Evolutionary conservation across 2,113 vertebrate species (phyloP).

Genomic region (Neotragus pygmaeus): DNA sequence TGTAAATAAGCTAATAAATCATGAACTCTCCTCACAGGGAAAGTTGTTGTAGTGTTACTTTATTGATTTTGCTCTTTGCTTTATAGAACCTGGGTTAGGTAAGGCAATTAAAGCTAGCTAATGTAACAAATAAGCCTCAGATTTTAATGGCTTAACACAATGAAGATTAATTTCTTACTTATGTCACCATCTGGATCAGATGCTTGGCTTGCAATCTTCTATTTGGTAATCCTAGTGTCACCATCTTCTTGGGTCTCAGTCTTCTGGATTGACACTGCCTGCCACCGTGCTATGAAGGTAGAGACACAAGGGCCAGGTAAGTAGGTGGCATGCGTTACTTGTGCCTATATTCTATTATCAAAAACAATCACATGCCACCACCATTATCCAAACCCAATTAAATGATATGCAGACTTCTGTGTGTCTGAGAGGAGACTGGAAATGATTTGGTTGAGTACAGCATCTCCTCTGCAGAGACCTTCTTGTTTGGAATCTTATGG

Average conservation of each 20-base stretch:
- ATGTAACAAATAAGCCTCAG: not conserved
- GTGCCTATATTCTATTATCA: not conserved
- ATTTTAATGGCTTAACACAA: not conserved
- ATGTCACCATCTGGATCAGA: not conserved
- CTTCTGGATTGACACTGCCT: not conserved
- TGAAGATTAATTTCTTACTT: not conserved
- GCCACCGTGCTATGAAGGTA: not conserved
- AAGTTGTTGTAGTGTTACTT: not conserved
- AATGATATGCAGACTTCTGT: not conserved
- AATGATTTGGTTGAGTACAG: not conserved
- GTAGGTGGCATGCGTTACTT: not conserved
- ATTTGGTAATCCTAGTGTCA: not conserved
- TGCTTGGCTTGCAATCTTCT: not conserved
- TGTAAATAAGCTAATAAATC: constrained; percentile 41
- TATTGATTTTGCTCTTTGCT: constrained; percentile 1
- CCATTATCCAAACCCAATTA: not conserved
- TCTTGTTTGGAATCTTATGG: not conserved
- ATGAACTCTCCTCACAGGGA: not conserved
- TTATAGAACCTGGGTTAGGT: not conserved
- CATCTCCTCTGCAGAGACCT: not conserved
- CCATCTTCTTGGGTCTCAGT: not conserved
- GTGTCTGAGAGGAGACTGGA: not conserved
- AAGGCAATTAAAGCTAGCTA: not conserved
- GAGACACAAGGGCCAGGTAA: not conserved
- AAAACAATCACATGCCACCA: not conserved